Evolutionary conservation across 92 coral and sea anemone genomes (phyloP).

Genomic region (Bergia puertoricense): DNA sequence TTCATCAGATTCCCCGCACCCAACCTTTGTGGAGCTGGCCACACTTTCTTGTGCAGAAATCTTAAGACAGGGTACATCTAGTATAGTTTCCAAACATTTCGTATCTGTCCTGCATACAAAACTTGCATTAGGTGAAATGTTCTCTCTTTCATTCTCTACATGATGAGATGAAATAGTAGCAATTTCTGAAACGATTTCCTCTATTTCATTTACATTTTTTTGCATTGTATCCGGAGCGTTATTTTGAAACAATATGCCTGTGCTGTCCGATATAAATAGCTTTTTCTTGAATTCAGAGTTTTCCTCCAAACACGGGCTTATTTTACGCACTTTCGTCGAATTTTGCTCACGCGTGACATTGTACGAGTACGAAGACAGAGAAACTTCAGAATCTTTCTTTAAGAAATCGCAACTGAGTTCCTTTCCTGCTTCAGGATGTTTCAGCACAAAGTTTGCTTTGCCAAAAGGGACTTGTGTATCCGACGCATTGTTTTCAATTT

Average conservation of each 20-base stretch:
- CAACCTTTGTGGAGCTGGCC: background rate
- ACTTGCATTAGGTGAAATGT: background rate
- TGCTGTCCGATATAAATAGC: background rate
- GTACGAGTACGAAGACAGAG: background rate
- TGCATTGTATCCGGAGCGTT: background rate
- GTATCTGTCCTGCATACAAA: background rate
- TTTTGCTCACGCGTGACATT: background rate
- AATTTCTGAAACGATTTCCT: too few species aligned
- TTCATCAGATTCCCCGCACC: background rate
- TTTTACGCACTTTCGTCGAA: background rate
- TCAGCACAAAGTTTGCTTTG: background rate
- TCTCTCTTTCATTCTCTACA: background rate
- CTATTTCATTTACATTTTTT: too few species aligned
- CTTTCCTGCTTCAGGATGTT: background rate
- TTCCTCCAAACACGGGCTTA: background rate
- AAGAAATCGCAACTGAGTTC: background rate
- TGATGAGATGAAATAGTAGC: background rate
- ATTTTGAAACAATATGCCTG: too few species aligned
- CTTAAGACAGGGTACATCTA: background rate
- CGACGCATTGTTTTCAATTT: background rate
- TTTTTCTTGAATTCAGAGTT: background rate
- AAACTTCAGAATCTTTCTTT: background rate
- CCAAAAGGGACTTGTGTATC: too few species aligned
- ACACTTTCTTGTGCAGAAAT: background rate
- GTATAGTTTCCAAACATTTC: background rate